Evolutionary conservation across 2,888 invertebrate genomes (phyloP), one percentile per base, ranked within the genome.

Genomic region (Patella pellucida): DNA sequence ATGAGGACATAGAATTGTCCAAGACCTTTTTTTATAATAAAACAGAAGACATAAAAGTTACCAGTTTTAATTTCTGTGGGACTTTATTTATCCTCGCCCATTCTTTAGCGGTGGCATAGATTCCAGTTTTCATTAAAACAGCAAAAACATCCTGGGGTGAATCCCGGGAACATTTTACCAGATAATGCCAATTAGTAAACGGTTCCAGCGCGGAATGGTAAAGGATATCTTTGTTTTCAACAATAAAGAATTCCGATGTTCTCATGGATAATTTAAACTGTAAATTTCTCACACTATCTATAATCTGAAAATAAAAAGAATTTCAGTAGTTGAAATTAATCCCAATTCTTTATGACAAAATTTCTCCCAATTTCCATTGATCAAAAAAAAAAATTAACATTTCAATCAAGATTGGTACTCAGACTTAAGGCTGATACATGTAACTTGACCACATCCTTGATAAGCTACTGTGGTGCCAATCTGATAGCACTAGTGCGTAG

Each of bases 41-140:
- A 71, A 5, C 14, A 71, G 3, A n/a, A 27, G 56, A 23, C 27
- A 31, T 19, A 16, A 69, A 52, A 72, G 75, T 73, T 74, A 86
- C 87, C 82, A 78, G 75, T 76, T 83, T 78, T 11, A 85, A 76
- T 16, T 82, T 78, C 5, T 76, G 68, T 1, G 79, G 77, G 3
- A 86, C 78, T 7, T 82, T 76, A 71, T 86, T 82, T 41, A 87
- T 79, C 23, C 76, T 74, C 50, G 84, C 83, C 90, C 90, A 90
- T 9, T 79, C 76, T 50, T 81, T 82, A 19, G 88, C 86, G 2
- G 85, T 83, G 14, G 81, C 82, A 78, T 86, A 87, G 73, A 86
- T 87, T 14, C 84, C 84, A 9, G 82, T 79, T 76, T 83, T 81
- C n/a, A 87, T 81, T 71, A 90, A 75, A 16, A 89, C 79, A 16